A percentile compares a stretch with the other conserved stretches of the same genome.
Evolutionary conservation across 2,888 invertebrate genomes (phyloP).

Genomic region (Agrilus mali): DNA sequence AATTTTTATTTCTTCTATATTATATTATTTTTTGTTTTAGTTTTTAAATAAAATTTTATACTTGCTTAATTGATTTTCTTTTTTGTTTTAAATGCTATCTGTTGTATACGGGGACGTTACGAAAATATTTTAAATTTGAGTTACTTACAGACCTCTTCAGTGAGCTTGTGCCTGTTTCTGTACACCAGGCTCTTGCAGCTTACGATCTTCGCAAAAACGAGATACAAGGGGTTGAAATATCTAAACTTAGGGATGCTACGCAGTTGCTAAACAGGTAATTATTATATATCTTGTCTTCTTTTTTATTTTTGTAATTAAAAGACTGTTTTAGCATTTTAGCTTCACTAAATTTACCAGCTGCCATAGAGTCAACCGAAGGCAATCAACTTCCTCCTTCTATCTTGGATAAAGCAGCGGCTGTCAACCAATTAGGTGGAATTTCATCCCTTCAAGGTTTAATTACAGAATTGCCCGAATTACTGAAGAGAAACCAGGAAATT

Average conservation of each 20-base stretch:
- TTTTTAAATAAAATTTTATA: neutral
- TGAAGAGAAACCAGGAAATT: conserved; percentile 88
- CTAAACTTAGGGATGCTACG: conserved; percentile 78
- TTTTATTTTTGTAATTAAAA: neutral
- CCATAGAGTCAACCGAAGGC: conserved; percentile 69
- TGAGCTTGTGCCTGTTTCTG: conserved; percentile 75
- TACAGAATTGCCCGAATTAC: conserved; percentile 76
- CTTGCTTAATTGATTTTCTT: neutral
- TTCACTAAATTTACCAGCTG: conserved; percentile 93
- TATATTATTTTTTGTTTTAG: neutral
- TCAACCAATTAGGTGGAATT: conserved; percentile 68
- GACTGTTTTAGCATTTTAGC: conserved; percentile 56
- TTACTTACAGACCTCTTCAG: conserved; percentile 65
- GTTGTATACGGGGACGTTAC: too few relatives aligned
- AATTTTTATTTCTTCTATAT: neutral
- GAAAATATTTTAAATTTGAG: neutral
- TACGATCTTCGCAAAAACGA: conserved; percentile 79
- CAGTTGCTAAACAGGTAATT: conserved; percentile 73
- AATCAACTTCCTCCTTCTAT: conserved; percentile 78
- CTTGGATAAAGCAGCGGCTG: conserved; percentile 67
- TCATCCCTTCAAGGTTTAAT: conserved; percentile 58
- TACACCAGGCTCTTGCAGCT: conserved; percentile 81
- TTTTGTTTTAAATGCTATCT: neutral
- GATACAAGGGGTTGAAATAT: conserved; percentile 74
- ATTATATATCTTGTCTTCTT: neutral